These are phyloP conservation scores for Muraenolepis orangiensis DNA, from an alignment of 2,797 vertebrate species.

Conservation along the genomic window DNA sequence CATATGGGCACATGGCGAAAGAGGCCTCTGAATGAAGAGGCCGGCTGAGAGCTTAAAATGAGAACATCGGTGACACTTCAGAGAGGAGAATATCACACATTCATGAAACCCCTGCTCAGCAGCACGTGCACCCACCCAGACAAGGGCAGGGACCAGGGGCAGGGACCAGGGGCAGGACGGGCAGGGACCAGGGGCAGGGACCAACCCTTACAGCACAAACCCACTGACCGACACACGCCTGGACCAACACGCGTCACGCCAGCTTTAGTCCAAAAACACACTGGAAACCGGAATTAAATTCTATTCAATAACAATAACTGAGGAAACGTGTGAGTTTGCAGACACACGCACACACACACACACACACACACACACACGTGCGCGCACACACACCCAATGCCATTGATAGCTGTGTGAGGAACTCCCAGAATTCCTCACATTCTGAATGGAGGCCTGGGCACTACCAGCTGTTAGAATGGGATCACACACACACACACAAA, in stretches of 20 bases:
- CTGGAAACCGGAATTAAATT: neutral
- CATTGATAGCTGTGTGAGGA: conserved; percentile 15
- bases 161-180: too few relatives aligned
- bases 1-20: neutral
- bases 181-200: neutral
- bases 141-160: neutral
- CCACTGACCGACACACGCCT: neutral
- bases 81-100: neutral
- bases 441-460: conserved; percentile 58
- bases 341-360: neutral
- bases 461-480: conserved; percentile 72
- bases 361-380: too few relatives aligned
- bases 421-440: conserved; percentile 66
- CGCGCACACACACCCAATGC: neutral
- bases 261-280: neutral
- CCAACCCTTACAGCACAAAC: neutral
- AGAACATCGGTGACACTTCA: neutral
- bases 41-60: neutral
- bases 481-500: conserved; percentile 38
- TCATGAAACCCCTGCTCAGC: neutral
- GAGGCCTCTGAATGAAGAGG: too few relatives aligned
- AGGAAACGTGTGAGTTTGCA: neutral
- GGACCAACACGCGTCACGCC: too few relatives aligned
- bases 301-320: neutral
- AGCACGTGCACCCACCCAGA: neutral